Base-by-base conservation (phyloP, 2,888 invertebrate genomes). In the Cosmorhoe ocellata region DNA sequence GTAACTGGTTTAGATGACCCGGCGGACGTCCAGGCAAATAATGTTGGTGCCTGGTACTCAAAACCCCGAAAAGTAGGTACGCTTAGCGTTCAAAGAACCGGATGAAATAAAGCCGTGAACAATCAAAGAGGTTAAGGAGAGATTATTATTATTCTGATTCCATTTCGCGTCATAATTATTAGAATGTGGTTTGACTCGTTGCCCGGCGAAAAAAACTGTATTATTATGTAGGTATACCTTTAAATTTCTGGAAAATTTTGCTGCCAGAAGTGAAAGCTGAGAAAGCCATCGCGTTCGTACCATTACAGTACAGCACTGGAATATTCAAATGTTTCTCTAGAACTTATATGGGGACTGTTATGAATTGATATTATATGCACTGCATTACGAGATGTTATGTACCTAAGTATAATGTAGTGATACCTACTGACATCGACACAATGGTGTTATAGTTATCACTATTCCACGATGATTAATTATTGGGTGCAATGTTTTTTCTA, bases 221-320 rank as follows among this genome's bases (percentile, higher is more conserved):
- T 24, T 24, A 24, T 24, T 7, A 6, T 1, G 6, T 24, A 24
- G 5, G 5, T 24, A 24, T 7, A 4, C 7, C 24, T 7, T 47
- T 43, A 51, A 49, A 45, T 48, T 51, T 56, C 56, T 58, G 57
- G 61, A 61, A 61, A 61, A 59, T 38, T 56, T 27, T 56, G 47
- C 31, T 56, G 47, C 24, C 44, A 28, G 44, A 54, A 59, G 61
- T 55, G 61, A 61, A 61, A 61, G 61, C 57, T 51, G 53, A 41
- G 57, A 57, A 55, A 56, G 57, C 37, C 40, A 53, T 39, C 39
- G 28, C 43, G 43, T 37, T 38, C 40, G 37, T 34, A 33, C 43
- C 43, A 51, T 43, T 41, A 42, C 36, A 26, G 40, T 26, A 47
- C 43, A 37, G 36, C 32, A 41, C 42, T 52, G 43, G 36, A 40